A percentile compares a stretch with the other conserved stretches of the same genome.
Conservation (phyloP, 1,140 invertebrate species). For the Achroia grisella region DNA sequence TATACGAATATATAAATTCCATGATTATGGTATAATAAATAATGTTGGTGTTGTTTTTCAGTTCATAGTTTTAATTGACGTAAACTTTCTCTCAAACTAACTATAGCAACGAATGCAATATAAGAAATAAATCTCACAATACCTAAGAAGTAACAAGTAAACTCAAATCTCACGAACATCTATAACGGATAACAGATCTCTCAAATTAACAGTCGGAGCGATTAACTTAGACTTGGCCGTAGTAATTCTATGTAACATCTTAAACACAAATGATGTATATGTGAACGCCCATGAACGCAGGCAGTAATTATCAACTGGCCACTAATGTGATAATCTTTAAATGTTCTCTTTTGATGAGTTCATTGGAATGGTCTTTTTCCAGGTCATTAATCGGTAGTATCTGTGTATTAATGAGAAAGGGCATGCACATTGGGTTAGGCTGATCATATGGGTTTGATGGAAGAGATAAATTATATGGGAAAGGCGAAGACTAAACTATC, state of each 20-base stretch:
- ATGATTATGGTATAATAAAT: no score
- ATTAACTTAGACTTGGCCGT: slow-evolving; percentile 30
- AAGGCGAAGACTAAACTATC: no score
- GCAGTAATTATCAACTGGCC: slow-evolving; percentile 54
- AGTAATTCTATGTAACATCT: slow-evolving; percentile 53
- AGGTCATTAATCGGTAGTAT: slow-evolving; percentile 32
- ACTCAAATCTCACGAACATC: slow-evolving; percentile 38
- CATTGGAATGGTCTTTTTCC: slow-evolving; percentile 36
- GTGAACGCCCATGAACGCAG: slow-evolving; percentile 55
- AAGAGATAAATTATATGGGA: no score
- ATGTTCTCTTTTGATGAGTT: slow-evolving; percentile 58
- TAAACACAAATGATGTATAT: slow-evolving; percentile 64
- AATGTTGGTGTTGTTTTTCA: no score
- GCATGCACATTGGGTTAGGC: no score
- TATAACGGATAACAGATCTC: slow-evolving; percentile 47
- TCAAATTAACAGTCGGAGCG: slow-evolving; percentile 47
- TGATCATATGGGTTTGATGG: no score
- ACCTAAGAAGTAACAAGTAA: neutral
- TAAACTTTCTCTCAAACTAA: no score
- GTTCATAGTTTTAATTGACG: no score
- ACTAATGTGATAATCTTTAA: slow-evolving; percentile 62
- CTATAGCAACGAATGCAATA: no score
- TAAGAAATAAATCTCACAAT: no score
- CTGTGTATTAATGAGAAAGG: no score
- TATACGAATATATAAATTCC: no score